Evolutionary conservation across 1,140 invertebrate genomes (phyloP).

Genomic region (Littorina saxatilis): DNA sequence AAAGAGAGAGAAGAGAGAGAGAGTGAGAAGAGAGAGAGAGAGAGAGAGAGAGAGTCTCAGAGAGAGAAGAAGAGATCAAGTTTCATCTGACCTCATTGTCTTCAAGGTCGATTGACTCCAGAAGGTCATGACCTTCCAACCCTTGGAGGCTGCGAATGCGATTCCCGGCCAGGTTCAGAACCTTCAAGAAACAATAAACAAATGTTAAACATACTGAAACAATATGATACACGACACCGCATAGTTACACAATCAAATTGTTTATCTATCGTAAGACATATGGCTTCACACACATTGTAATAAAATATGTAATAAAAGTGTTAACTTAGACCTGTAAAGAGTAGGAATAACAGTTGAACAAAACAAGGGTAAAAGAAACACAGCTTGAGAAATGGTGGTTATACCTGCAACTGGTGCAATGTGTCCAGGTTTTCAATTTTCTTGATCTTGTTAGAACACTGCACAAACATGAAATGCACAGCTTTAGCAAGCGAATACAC

Average conservation of each 20-base stretch:
- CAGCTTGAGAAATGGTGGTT: too few species aligned
- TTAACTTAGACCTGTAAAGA: background rate
- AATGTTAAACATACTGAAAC: too few species aligned
- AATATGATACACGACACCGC: too few species aligned
- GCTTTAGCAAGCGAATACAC: background rate
- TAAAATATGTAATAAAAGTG: background rate
- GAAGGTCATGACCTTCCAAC: conserved; percentile 66
- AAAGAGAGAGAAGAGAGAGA: too few species aligned
- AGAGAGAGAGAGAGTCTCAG: too few species aligned
- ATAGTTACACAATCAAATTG: too few species aligned
- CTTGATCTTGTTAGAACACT: conserved; percentile 72
- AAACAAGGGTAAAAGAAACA: background rate
- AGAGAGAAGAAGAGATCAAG: too few species aligned
- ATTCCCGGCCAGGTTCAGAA: conserved; percentile 71
- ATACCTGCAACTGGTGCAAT: conserved; percentile 64
- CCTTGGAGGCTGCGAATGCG: conserved; percentile 71
- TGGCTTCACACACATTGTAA: too few species aligned
- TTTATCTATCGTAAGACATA: too few species aligned
- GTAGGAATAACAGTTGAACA: too few species aligned
- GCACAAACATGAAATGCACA: conserved; percentile 48
- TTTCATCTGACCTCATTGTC: conserved; percentile 73
- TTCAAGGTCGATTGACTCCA: conserved; percentile 71
- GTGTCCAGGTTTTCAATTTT: conserved; percentile 70
- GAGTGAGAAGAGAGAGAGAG: background rate
- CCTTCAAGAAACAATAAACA: background rate